Evolutionary conservation across 2,888 invertebrate species (phyloP), one percentile per base, ranked within the genome.

Genomic region (Acrocyrtus sp.): DNA sequence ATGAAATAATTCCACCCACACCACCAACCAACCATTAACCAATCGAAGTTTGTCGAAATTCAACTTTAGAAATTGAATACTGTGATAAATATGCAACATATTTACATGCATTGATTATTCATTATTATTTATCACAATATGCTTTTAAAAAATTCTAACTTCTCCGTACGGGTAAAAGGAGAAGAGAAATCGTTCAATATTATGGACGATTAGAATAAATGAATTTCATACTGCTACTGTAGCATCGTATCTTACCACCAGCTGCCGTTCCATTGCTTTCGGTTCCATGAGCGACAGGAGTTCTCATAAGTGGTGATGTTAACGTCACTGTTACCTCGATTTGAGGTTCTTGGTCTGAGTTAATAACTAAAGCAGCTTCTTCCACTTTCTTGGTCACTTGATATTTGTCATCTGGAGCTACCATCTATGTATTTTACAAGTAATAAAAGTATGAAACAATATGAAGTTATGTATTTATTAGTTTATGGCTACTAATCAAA

Each of bases 291-390:
- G 72, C 76, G 74, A 75, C 83, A 84, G 91, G 89, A 85, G 96
- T 96, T 75, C 97, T 90, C 90, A 97, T 92, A 62, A 96, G 88
- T 53, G 96, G 96, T 77, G 97, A 96, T 58, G 98, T 97, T 76
- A 98, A 88, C 76, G 94, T 92, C 76, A 98, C 93, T 78, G 92
- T 91, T 78, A 97, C 96, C 61, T 89, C 88, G 69, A 94, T 84
- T 69, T 84, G 84, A 19, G 85, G 86, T 56, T 87, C 91, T 58
- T 87, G 86, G 73, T 91, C 91, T 82, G 92, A 92, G n/a, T 91
- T 88, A 62, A 96, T 94, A 51, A 90, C 88, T 76, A 97, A 89
- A 8, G 94, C 93, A 61, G 95, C 93, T 81, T 95, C 93, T 67
- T 93, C 92, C 57, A 93, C 89, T 83, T 90, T 91, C 82, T 94